These are phyloP conservation scores for Dinocampus coccinellae DNA, from an alignment of 2,888 invertebrate genomes.

Conservation along the genomic window DNA sequence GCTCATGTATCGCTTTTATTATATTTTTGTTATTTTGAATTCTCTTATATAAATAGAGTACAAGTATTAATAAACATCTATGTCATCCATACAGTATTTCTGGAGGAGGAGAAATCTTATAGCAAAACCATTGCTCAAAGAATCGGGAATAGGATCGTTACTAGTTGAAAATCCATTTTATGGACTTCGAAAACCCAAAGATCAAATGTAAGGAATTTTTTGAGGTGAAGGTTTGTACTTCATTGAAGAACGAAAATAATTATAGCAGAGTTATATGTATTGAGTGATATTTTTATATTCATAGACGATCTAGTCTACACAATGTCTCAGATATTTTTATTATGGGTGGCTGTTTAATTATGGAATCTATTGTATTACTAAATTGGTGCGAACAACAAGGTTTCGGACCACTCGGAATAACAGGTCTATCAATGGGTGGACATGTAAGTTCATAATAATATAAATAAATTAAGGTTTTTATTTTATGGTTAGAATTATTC, in stretches of 20 bases:
- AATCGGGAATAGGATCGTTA: constrained; percentile 91
- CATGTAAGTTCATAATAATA: constrained; percentile 80
- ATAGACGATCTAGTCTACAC: constrained; percentile 88
- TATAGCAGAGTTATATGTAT: constrained; percentile 28
- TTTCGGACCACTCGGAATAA: constrained; percentile 92
- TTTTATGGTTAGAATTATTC: constrained; percentile 16
- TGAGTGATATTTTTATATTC: constrained; percentile 44
- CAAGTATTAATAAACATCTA: neutral
- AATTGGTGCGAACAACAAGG: constrained; percentile 95
- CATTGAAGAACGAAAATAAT: constrained; percentile 15
- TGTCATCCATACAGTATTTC: constrained; percentile 77
- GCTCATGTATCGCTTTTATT: no score
- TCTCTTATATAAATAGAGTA: neutral
- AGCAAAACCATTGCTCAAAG: constrained; percentile 91
- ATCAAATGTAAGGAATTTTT: constrained; percentile 79
- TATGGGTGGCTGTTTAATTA: constrained; percentile 96
- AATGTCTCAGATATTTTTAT: constrained; percentile 98
- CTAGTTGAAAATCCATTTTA: constrained; percentile 98
- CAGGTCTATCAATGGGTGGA: constrained; percentile 98
- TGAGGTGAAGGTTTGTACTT: constrained; percentile 46
- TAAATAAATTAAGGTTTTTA: constrained; percentile 10
- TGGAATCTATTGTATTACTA: constrained; percentile 92
- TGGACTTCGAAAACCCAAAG: constrained; percentile 87
- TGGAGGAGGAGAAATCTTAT: constrained; percentile 91
- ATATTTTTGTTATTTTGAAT: constrained; percentile 22